phyloP scores from a whole-genome alignment of 2,888 invertebrate species.

The Endotricha flammealis region DNA sequence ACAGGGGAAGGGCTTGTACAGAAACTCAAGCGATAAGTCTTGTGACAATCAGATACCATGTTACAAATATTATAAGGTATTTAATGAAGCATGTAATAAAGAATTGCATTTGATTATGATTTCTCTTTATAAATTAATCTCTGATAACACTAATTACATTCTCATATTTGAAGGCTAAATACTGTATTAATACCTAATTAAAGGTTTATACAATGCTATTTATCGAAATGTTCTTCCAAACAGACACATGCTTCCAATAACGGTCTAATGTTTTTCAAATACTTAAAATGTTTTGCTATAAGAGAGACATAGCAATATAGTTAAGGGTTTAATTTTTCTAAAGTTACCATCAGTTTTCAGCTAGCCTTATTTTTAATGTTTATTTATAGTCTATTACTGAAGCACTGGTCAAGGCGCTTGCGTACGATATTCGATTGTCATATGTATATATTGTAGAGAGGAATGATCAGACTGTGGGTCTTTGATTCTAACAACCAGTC shows the following conservation, averaged over 20 bases:
- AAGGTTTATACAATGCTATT: too few relatives aligned
- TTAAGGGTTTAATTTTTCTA: constrained; percentile 61
- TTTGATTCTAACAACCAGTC: too few relatives aligned
- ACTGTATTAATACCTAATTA: too few relatives aligned
- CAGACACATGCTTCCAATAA: constrained; percentile 36
- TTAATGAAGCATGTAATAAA: too few relatives aligned
- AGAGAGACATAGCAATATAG: constrained; percentile 66
- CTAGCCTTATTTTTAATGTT: constrained; percentile 64
- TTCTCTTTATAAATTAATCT: too few relatives aligned
- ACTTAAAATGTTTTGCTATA: constrained; percentile 27
- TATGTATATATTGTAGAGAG: constrained; percentile 36
- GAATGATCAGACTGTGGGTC: not conserved
- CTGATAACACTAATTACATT: too few relatives aligned
- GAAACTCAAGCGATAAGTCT: too few relatives aligned
- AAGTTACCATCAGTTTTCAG: constrained; percentile 76
- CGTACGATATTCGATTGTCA: constrained; percentile 35
- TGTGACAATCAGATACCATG: too few relatives aligned
- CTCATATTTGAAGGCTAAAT: too few relatives aligned
- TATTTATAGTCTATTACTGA: constrained; percentile 50
- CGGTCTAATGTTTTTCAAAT: constrained; percentile 43
- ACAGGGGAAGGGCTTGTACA: too few relatives aligned
- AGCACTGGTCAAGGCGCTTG: constrained; percentile 60
- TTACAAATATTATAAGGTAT: too few relatives aligned
- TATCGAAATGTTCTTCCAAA: constrained; percentile 25
- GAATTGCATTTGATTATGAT: too few relatives aligned